A percentile compares a stretch with the other conserved stretches of the same genome.
These are phyloP conservation scores for Rhinolophus sinicus DNA, from an alignment of 2,113 vertebrate genomes.

Conservation along the genomic window DNA sequence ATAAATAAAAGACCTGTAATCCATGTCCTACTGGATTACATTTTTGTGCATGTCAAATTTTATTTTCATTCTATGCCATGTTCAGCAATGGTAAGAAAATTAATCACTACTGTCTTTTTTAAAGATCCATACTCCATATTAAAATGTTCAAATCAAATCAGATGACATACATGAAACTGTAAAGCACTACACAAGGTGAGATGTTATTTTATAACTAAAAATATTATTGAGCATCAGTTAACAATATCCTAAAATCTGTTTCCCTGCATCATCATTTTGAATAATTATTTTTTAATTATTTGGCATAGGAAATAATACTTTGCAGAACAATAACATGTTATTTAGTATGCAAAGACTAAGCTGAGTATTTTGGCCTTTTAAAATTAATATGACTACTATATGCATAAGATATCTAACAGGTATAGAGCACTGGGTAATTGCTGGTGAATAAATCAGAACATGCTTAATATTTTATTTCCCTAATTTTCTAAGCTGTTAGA, in stretches of 20 bases:
- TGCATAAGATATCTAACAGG: background rate
- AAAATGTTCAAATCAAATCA: background rate
- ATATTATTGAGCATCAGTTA: background rate
- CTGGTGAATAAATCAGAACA: background rate
- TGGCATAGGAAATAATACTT: background rate
- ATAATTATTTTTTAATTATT: background rate
- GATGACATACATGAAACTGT: background rate
- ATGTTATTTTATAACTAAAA: background rate
- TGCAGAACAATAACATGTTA: background rate
- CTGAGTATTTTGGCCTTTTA: background rate
- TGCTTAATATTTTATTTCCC: background rate
- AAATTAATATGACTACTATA: background rate
- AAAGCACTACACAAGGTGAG: background rate
- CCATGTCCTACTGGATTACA: background rate
- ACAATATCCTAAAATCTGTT: background rate
- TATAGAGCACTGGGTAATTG: background rate
- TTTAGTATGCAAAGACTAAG: background rate
- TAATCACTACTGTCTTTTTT: background rate
- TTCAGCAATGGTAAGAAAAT: background rate
- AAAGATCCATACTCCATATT: background rate
- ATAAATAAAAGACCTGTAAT: background rate
- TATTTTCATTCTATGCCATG: background rate
- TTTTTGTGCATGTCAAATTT: conserved; percentile 27
- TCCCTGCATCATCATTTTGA: background rate
- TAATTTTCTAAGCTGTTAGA: background rate